Percentiles rank a stretch among this genome's conserved stretches.
phyloP scores from a whole-genome alignment of 2,113 vertebrate genomes.

The Xyrauchen texanus region DNA sequence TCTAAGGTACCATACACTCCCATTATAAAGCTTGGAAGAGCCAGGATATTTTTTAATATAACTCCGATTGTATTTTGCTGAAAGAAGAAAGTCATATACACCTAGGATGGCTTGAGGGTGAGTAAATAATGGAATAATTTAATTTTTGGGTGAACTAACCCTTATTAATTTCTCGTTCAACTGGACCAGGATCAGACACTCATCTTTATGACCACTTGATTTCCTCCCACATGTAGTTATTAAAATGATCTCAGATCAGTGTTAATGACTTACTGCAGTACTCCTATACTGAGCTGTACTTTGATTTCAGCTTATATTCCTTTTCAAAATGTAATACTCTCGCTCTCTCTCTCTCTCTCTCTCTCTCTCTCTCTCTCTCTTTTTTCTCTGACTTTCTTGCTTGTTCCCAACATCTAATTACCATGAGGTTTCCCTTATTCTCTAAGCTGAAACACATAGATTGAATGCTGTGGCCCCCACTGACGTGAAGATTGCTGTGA shows the following conservation, averaged over 20 bases:
- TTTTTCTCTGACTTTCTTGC: not conserved
- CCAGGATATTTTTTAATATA: too few relatives aligned
- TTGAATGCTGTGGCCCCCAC: constrained; percentile 25
- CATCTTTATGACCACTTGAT: not conserved
- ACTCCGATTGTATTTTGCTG: too few relatives aligned
- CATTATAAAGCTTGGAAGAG: too few relatives aligned
- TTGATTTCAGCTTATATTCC: not conserved
- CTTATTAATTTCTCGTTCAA: too few relatives aligned
- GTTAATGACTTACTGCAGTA: not conserved
- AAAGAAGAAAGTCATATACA: too few relatives aligned
- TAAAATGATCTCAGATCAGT: not conserved
- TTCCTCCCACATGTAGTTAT: not conserved
- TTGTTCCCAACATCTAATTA: constrained; percentile 20
- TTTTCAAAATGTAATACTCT: not conserved
- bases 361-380: not conserved
- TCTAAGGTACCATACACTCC: too few relatives aligned
- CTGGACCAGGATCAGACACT: not conserved
- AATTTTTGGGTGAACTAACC: too few relatives aligned
- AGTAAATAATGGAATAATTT: too few relatives aligned
- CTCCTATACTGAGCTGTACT: not conserved
- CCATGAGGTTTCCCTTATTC: constrained; percentile 12
- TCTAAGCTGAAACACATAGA: constrained; percentile 19
- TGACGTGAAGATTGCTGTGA: constrained; percentile 40
- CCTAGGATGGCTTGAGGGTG: too few relatives aligned
- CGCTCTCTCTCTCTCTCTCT: constrained; percentile 2